Conservation (phyloP, 1,140 invertebrate species). For the Atta colombica region DNA sequence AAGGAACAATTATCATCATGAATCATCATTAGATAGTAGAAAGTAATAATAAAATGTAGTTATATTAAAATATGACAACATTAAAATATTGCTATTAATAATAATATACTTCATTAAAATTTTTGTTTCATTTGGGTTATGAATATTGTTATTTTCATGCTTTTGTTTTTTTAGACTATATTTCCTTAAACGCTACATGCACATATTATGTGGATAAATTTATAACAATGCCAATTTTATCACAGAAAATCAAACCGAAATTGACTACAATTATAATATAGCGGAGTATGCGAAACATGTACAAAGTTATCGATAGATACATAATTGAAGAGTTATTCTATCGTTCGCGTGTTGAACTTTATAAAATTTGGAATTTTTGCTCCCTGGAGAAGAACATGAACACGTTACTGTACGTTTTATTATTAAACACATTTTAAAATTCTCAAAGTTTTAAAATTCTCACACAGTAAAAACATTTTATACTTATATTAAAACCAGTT, state of each 20-base stretch:
- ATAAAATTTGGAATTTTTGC: constrained; percentile 16
- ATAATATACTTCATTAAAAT: background rate
- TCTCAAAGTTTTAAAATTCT: too few relatives aligned
- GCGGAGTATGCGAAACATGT: background rate
- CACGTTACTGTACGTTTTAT: background rate
- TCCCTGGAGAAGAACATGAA: background rate
- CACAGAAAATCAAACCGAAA: constrained; percentile 11
- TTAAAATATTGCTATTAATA: too few relatives aligned
- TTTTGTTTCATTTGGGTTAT: background rate
- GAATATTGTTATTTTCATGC: background rate
- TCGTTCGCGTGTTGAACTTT: constrained; percentile 8
- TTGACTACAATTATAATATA: background rate
- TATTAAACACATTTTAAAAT: background rate
- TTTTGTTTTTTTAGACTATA: background rate
- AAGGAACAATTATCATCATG: background rate
- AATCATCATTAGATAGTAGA: background rate
- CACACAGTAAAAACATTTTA: too few relatives aligned
- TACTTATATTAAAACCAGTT: too few relatives aligned
- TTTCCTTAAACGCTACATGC: background rate
- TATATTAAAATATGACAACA: background rate
- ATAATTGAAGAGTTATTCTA: constrained; percentile 35
- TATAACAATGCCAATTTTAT: constrained; percentile 5
- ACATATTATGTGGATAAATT: background rate
- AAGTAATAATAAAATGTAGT: background rate
- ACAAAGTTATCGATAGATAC: constrained; percentile 35